Evolutionary conservation across 2,113 vertebrate genomes (phyloP).

Genomic region (Hystrix brachyura): DNA sequence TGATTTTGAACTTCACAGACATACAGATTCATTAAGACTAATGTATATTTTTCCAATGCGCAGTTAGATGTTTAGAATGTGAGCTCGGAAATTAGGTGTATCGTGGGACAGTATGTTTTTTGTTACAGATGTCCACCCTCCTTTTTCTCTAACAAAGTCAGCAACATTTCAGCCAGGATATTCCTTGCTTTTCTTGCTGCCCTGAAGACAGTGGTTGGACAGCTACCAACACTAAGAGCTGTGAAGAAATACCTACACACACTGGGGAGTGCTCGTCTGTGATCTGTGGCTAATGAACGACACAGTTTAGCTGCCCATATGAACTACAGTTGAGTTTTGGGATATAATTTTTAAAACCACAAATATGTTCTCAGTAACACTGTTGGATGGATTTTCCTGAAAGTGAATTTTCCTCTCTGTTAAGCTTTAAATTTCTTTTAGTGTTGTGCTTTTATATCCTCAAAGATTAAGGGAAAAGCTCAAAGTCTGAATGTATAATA

Average conservation of each 20-base stretch:
- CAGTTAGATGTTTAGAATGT: background rate
- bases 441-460: background rate
- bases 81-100: constrained; percentile 61
- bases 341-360: background rate
- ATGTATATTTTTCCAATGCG: background rate
- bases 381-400: background rate
- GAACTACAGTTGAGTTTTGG: background rate
- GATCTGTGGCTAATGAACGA: background rate
- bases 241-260: background rate
- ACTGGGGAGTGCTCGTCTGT: background rate
- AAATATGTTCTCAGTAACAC: background rate
- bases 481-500: background rate
- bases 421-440: background rate
- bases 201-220: background rate
- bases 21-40: constrained; percentile 38
- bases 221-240: background rate
- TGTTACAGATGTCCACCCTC: background rate
- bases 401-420: background rate
- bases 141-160: background rate
- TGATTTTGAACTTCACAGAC: background rate
- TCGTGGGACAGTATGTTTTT: background rate
- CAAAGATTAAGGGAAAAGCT: constrained; percentile 16
- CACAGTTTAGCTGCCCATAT: background rate
- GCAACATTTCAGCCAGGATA: background rate
- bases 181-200: background rate